A percentile compares a stretch with the other conserved stretches of the same genome.
Conservation (phyloP, 2,113 vertebrate genomes). For the Myotis lucifugus region DNA sequence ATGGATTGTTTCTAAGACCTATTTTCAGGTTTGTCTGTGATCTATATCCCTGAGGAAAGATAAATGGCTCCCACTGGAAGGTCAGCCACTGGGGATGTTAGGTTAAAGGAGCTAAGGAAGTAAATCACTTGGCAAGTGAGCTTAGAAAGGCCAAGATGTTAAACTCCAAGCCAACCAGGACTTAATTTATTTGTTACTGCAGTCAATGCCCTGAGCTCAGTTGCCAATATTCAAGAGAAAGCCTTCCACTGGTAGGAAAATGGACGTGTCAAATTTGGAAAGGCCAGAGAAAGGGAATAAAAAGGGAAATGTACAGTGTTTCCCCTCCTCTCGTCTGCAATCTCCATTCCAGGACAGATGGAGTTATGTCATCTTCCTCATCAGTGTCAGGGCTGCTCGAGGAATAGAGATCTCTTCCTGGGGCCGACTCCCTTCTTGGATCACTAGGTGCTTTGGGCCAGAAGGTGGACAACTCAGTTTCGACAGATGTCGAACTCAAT, state of each 20-base stretch:
- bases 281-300: neutral
- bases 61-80: neutral
- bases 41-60: neutral
- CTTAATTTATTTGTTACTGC: constrained; percentile 57
- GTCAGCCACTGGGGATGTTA: neutral
- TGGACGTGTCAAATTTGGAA: neutral
- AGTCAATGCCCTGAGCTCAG: neutral
- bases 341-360: neutral
- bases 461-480: neutral
- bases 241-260: constrained; percentile 15
- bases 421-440: neutral
- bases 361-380: neutral
- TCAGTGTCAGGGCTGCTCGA: neutral
- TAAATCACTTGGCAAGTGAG: constrained; percentile 55
- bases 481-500: neutral
- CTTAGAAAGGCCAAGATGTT: constrained; percentile 43
- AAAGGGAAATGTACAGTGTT: neutral
- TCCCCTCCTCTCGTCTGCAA: neutral
- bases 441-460: neutral
- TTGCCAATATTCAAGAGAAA: constrained; percentile 41
- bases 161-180: constrained; percentile 25
- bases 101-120: constrained; percentile 28
- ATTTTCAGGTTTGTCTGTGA: neutral
- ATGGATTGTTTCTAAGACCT: neutral
- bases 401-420: neutral